Percentiles rank a stretch among this genome's conserved stretches.
Evolutionary conservation across 1,140 invertebrate species (phyloP).

Genomic region (Drosophila paulistorum): DNA sequence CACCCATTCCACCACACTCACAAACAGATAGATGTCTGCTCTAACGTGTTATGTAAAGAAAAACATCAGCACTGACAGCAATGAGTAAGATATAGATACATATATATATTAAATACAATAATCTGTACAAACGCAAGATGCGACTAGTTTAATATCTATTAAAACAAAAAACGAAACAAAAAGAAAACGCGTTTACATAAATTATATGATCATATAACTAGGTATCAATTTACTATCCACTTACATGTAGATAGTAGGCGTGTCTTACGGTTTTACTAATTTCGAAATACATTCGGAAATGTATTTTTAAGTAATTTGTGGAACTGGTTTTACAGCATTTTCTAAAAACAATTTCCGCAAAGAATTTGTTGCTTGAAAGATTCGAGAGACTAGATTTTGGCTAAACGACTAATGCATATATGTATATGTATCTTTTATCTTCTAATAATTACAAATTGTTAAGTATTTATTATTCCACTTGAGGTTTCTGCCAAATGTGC

Average conservation of each 20-base stretch:
- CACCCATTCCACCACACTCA: too few species aligned
- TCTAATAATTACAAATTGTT: too few species aligned
- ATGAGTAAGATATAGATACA: slow-evolving; percentile 9
- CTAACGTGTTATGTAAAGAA: slow-evolving; percentile 71
- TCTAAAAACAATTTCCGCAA: too few species aligned
- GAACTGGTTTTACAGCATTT: too few species aligned
- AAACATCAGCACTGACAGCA: slow-evolving; percentile 17
- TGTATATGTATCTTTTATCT: too few species aligned
- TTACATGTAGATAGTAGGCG: neutral
- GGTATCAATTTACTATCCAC: slow-evolving; percentile 34
- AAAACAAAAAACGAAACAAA: slow-evolving; percentile 21
- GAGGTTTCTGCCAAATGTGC: neutral
- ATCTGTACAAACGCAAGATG: slow-evolving; percentile 34
- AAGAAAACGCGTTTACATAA: slow-evolving; percentile 40
- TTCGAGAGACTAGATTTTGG: too few species aligned
- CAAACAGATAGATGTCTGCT: slow-evolving; percentile 3
- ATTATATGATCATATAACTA: slow-evolving; percentile 60
- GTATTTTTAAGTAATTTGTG: too few species aligned
- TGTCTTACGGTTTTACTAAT: too few species aligned
- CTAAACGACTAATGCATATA: too few species aligned
- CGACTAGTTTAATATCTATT: slow-evolving; percentile 46
- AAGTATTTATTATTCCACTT: neutral
- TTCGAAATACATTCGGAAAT: too few species aligned
- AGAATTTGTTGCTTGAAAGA: too few species aligned
- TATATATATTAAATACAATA: neutral